phyloP scores from a whole-genome alignment of 2,113 vertebrate species.

The Phylloscopus trochilus region DNA sequence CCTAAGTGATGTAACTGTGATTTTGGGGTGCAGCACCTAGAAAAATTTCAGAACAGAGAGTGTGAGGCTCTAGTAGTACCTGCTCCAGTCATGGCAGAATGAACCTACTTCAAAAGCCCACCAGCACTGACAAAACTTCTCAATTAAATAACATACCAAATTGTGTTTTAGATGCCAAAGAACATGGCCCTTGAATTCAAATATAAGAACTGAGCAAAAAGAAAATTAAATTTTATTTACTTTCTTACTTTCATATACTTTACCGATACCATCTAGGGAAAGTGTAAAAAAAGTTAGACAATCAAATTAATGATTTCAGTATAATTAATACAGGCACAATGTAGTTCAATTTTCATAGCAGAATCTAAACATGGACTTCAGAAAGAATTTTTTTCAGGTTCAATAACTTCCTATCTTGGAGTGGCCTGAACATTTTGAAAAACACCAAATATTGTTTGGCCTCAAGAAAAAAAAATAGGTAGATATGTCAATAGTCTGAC shows the following conservation, averaged over 20 bases:
- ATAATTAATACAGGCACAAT: background rate
- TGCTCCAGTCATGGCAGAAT: background rate
- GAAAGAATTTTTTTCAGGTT: background rate
- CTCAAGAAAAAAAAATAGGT: background rate
- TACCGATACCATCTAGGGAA: background rate
- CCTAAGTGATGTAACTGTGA: background rate
- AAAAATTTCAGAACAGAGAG: background rate
- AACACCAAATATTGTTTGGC: background rate
- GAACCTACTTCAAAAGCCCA: background rate
- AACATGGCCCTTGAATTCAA: background rate
- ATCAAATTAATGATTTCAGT: background rate
- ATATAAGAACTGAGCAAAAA: background rate
- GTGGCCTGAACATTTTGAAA: background rate
- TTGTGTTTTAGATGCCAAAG: background rate
- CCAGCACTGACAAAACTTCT: background rate
- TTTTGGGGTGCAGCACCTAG: background rate
- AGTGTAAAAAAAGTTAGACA: background rate
- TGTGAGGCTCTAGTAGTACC: accelerated
- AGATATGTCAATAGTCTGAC: background rate
- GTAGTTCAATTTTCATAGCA: background rate
- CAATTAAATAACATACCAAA: background rate
- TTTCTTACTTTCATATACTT: background rate
- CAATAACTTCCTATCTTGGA: background rate
- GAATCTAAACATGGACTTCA: background rate
- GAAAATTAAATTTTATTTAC: background rate